Conservation (phyloP, 2,888 invertebrate genomes). For the Heteropelma amictum region DNA sequence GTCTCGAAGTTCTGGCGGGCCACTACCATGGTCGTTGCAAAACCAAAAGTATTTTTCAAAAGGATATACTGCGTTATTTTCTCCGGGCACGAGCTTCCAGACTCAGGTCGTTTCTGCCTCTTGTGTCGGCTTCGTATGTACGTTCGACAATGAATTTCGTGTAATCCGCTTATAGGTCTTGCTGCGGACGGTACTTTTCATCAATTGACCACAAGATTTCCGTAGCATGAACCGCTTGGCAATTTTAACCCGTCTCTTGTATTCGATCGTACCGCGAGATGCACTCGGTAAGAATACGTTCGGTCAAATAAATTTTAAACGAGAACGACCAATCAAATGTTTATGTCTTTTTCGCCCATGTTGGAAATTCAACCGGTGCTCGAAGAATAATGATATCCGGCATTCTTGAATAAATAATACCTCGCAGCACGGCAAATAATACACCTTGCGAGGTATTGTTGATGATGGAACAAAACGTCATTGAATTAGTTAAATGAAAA, state of each 20-base stretch:
- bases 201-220: conserved; percentile 62
- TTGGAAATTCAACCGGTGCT: neutral
- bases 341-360: neutral
- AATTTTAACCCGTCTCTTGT: neutral
- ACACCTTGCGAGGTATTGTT: no score
- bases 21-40: conserved; percentile 34
- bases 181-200: conserved; percentile 40
- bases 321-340: neutral
- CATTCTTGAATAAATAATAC: no score
- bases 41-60: conserved; percentile 61
- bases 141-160: conserved; percentile 58
- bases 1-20: conserved; percentile 25
- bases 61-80: conserved; percentile 45
- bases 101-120: conserved; percentile 1
- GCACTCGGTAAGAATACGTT: neutral
- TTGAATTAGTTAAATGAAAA: no score
- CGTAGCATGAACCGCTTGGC: conserved; percentile 18
- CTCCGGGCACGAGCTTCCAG: conserved; percentile 15
- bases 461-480: no score
- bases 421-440: no score
- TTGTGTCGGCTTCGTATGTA: neutral
- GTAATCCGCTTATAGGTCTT: conserved; percentile 63
- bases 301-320: neutral
- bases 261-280: neutral
- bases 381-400: no score